Evolutionary conservation across 2,888 invertebrate genomes (phyloP), one percentile per base, ranked within the genome.

Genomic region (Theodoxus fluviatilis): DNA sequence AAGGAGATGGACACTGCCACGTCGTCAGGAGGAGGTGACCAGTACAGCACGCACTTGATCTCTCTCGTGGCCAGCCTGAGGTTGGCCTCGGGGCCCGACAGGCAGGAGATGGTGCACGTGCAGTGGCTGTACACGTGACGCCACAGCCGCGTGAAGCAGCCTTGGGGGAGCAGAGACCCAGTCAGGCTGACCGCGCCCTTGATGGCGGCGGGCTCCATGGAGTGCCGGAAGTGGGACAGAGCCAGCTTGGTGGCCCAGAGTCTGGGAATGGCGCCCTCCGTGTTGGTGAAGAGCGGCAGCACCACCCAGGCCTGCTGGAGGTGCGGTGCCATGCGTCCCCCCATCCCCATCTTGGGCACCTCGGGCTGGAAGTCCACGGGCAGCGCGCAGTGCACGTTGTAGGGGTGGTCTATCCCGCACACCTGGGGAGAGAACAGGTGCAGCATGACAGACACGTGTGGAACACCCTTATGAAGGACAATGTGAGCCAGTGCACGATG

Each of bases 221-320:
- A 89, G 4, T 82, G 80, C 77, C 87, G 88, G 68, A 90, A 82
- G 52, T 88, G 87, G 65, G 88, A 88, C 83, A 90, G 87, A 15
- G 86, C 81, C 55, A 88, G 86, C 52, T 90, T 88, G 37, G 90
- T 88, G 61, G 88, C 88, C 91, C 91, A 91, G 2, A 91, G 85
- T 35, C 90, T 85, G 1, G 90, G 90, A 35, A 91, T 89, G 47
- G 89, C 88, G n/a, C 90, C 90, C 80, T 91, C 90, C 1, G 88
- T 88, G 75, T 88, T 88, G 55, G 89, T 88, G 31, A 90, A 90
- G 57, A 91, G 83, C 3, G 77, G 72, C 3, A 87, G 70, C 22
- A 83, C 80, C 37, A 86, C 73, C 64, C 47, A 15, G 55, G 18
- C n/a, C 28, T 68, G 52, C n/a, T 31, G 66, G 28, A 3, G 35